Base-by-base conservation (phyloP, 2,113 vertebrate species). In the Meles meles region DNA sequence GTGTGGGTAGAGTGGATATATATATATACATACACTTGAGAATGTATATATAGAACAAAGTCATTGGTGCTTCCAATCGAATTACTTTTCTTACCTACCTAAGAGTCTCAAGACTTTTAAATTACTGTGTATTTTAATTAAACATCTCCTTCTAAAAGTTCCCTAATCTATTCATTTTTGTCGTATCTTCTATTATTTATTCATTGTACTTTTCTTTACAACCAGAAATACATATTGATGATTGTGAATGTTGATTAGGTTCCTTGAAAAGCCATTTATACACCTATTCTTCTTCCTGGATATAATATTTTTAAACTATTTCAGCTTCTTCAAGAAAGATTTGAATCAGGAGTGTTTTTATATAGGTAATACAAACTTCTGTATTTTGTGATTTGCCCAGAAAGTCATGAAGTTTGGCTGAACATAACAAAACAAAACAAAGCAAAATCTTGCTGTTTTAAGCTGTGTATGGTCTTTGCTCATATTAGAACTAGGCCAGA, bases 181-280 rank as follows among this genome's bases (percentile, higher is more conserved):
- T 39, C 8, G 18, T 88, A 10, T 23, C 59, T 95, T 86, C 21
- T 97, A 0, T 21, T 97, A 95, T 82, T 95, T 95, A 95, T 90
- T 94, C n/a, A 90, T 14, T 76, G 47, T 85, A 55, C 47, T 97
- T 59, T 65, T 97, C 71, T 94, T 96, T 86, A 72, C 47, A 91
- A 92, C 87, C 67, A 97, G 92, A 97, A 97, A 93, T n/a, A 49
- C 57, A 37, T 44, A 85, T 55, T 74, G 12, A 93, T 92, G 25
- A 94, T 34, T 89, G 42, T 34, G 49, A 94, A 88, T 65, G 85
- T 94, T 91, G n/a, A 86, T 18, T 86, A 39, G 74, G 1, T 88
- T 83, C 59, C 34, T 76, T 84, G 47, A 67, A 96, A 93, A 95
- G 18, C 11, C 12, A 90, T 85, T 76, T 55, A 76, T 44, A 29